Evolutionary conservation across 2,797 vertebrate species (phyloP).

Genomic region (Glossophaga mutica): DNA sequence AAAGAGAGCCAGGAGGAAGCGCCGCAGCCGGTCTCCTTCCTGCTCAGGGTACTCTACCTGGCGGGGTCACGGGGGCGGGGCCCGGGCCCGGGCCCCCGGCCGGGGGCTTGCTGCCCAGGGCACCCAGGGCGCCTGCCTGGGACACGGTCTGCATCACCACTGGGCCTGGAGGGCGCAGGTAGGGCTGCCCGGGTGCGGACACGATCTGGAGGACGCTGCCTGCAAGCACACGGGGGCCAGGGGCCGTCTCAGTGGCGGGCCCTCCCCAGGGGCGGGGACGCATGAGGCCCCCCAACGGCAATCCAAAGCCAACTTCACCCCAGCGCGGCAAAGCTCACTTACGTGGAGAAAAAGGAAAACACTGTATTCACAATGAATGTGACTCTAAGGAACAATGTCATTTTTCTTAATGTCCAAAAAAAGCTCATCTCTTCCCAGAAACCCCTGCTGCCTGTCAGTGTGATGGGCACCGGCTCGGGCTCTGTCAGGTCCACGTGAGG

Average conservation of each 20-base stretch:
- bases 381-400: neutral
- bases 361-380: neutral
- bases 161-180: constrained; percentile 90
- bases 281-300: neutral
- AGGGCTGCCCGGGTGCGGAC: constrained; percentile 93
- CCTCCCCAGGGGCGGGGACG: neutral
- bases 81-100: constrained; percentile 81
- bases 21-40: neutral
- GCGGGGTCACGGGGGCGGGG: constrained; percentile 82
- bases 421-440: neutral
- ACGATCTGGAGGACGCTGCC: constrained; percentile 99
- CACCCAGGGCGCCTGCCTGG: constrained; percentile 87
- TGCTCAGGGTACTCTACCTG: constrained; percentile 82
- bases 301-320: neutral
- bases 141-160: constrained; percentile 94
- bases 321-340: neutral
- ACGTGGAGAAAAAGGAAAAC: neutral
- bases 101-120: constrained; percentile 85
- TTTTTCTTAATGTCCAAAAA: neutral
- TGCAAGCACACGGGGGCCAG: constrained; percentile 70
- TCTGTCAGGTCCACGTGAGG: too few relatives aligned
- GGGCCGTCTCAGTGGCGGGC: neutral
- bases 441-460: fast-evolving
- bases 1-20: neutral
- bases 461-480: fast-evolving